Percentiles rank a stretch among this genome's conserved stretches.
Evolutionary conservation across 2,888 invertebrate genomes (phyloP).

Genomic region (Atrina japonica): DNA sequence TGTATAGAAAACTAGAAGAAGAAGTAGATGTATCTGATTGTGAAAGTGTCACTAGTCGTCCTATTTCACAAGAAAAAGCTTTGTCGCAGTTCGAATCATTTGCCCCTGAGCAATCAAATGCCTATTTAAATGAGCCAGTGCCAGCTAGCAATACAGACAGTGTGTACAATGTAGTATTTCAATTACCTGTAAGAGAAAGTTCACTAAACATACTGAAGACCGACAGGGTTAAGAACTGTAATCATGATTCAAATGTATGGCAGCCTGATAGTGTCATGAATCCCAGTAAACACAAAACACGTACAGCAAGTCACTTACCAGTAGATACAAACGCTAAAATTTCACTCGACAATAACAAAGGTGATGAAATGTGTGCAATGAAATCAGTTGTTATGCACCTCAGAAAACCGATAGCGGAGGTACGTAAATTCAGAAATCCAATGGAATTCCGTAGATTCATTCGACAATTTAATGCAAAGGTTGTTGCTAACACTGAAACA

Average conservation of each 20-base stretch:
- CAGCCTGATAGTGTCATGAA: conserved; percentile 3
- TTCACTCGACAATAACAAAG: not conserved
- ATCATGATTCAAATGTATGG: not conserved
- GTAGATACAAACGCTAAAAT: conserved; percentile 1
- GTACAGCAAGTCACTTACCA: too few species aligned
- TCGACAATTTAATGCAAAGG: conserved; percentile 32
- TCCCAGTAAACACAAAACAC: too few species aligned
- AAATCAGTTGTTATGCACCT: conserved; percentile 4
- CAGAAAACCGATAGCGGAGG: conserved; percentile 7
- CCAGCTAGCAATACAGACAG: not conserved
- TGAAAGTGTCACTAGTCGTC: not conserved
- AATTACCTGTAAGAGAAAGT: too few species aligned
- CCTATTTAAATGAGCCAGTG: not conserved
- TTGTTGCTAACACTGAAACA: conserved; percentile 15
- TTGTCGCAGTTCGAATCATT: not conserved
- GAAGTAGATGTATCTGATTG: conserved; percentile 3
- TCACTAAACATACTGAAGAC: too few species aligned
- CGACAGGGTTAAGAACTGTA: too few species aligned
- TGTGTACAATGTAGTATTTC: not conserved
- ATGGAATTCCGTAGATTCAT: conserved; percentile 26
- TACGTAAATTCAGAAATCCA: conserved; percentile 18
- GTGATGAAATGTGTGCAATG: not conserved
- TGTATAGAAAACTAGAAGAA: not conserved
- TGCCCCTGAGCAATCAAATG: not conserved
- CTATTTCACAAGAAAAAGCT: not conserved